Base-by-base conservation (phyloP, 2,113 vertebrate genomes). In the Anhinga rufa region DNA sequence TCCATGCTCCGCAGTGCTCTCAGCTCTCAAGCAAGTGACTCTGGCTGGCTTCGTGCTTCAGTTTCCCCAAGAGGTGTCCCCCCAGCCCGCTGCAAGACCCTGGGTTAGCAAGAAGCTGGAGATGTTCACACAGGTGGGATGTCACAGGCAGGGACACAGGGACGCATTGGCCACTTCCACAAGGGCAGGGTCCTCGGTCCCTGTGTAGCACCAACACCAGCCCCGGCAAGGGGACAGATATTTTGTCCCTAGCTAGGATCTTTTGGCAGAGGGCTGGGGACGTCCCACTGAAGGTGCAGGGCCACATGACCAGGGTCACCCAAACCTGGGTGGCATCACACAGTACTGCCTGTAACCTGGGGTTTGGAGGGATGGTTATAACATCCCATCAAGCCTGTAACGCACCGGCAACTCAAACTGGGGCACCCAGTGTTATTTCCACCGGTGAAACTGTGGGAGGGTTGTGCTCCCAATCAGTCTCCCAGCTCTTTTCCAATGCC, bases 11-110 rank as follows among this genome's bases (percentile, higher is more conserved):
- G 22, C 40, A 29, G 60, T 24, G 61, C 54, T 55, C 61, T 79
- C 0, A 0, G 36, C n/a, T n/a, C n/a, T n/a, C 0, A 6, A 75
- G 75, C 0, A 0, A 34, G 22, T 51, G 68, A 61, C 11, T 34
- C 36, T 44, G 49, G 14, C 31, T 87, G 78, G 22, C 24, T 58
- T 75, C 0, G 0, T 87, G 81, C 81, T 87, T 89, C 65, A 0
- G 84, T 74, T 88, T 95, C 87, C 69, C 51, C 19, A 20, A 34
- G 29, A 61, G 46, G 21, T 4, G 4, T 26, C 11, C 7, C 11
- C 13, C 4, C 9, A 5, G 1, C 3, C 12, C 1, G 0, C 57
- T 29, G 36, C 26, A 38, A 71, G 57, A 46, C 3, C 11, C 14
- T 0, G 0, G 5, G 5, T 25, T 25, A 26, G 34, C 15, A 78